Conservation (phyloP, 2,797 vertebrate species). For the Cossypha dichroa region DNA sequence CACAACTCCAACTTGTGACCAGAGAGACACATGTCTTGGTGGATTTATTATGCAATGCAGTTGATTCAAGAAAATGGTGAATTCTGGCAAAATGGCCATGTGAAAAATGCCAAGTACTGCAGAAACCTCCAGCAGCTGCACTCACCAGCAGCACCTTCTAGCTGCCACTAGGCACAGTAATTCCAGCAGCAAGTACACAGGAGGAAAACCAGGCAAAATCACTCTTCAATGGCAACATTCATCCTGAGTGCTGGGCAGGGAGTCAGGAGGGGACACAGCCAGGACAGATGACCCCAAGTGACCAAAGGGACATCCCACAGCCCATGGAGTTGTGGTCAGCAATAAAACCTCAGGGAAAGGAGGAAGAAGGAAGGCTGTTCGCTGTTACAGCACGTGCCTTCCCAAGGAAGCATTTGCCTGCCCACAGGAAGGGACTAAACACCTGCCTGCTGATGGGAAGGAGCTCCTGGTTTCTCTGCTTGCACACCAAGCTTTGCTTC, state of each 20-base stretch:
- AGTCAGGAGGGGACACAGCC: neutral
- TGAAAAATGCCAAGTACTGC: neutral
- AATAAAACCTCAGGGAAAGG: neutral
- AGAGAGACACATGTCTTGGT: neutral
- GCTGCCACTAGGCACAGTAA: neutral
- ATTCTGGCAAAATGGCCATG: neutral
- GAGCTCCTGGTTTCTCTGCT: neutral
- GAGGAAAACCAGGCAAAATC: neutral
- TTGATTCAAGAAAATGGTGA: neutral
- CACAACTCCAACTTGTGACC: neutral
- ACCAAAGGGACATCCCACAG: neutral
- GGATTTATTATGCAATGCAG: neutral
- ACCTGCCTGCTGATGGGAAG: neutral
- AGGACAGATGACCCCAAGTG: neutral
- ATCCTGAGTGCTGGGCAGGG: accelerated
- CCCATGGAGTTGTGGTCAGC: accelerated
- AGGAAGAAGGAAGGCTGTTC: neutral
- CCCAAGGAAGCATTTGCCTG: neutral
- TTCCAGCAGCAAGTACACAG: neutral
- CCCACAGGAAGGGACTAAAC: neutral
- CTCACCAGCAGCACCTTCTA: neutral
- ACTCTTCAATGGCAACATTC: neutral
- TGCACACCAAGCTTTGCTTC: neutral
- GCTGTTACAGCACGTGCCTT: accelerated
- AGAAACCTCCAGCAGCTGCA: neutral